Conservation (phyloP, 2,888 invertebrate genomes). For the Cephus spinipes region DNA sequence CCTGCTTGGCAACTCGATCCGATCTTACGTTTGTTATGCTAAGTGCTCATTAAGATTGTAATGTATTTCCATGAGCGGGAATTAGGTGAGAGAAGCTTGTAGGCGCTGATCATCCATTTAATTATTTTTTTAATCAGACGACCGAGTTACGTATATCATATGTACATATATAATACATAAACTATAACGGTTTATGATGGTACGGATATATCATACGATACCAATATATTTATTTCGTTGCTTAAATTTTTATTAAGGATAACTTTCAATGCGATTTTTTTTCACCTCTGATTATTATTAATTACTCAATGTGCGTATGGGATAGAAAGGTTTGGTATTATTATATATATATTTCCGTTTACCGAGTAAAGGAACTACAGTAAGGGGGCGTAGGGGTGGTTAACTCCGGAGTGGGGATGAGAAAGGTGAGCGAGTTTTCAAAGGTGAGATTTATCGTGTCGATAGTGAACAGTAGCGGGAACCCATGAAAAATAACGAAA, state of each 20-base stretch:
- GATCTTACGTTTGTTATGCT: conserved; percentile 63
- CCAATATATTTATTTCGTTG: neutral
- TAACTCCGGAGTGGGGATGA: neutral
- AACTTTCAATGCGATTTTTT: neutral
- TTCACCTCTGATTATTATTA: neutral
- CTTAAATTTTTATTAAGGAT: neutral
- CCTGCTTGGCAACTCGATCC: conserved; percentile 53
- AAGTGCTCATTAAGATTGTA: conserved; percentile 64
- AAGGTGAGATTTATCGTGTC: conserved; percentile 47
- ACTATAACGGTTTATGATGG: neutral
- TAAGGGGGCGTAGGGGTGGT: neutral
- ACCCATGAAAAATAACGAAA: conserved; percentile 65
- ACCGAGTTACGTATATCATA: neutral
- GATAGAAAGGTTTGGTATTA: neutral
- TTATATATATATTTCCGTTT: neutral
- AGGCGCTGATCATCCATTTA: neutral
- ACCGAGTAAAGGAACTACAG: neutral
- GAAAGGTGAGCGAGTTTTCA: conserved; percentile 2
- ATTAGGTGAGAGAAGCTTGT: conserved; percentile 35
- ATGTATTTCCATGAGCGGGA: conserved; percentile 52
- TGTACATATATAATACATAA: neutral
- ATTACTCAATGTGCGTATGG: neutral
- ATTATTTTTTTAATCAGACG: neutral
- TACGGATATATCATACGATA: neutral
- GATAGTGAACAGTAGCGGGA: conserved; percentile 50